Evolutionary conservation across 2,888 invertebrate genomes (phyloP).

Genomic region (Dynastes tityus): DNA sequence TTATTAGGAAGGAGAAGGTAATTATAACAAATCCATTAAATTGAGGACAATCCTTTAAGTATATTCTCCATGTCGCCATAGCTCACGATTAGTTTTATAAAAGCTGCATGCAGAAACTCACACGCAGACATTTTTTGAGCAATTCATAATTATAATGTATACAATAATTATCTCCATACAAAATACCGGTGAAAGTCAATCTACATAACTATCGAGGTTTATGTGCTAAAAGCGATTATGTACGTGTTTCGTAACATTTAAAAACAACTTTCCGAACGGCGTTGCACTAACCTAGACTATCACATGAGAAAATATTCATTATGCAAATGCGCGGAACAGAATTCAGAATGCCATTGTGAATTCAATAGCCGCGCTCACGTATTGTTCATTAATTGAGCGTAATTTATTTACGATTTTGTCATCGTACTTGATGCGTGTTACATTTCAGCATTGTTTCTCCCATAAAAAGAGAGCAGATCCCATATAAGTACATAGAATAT

Average conservation of each 20-base stretch:
- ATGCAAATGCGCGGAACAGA: conserved; percentile 37
- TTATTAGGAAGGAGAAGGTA: no score
- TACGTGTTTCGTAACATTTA: conserved; percentile 37
- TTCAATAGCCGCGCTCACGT: conserved; percentile 27
- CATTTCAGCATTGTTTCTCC: conserved; percentile 36
- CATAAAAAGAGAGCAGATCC: conserved; percentile 12
- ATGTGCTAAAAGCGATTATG: conserved; percentile 44
- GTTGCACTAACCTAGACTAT: conserved; percentile 44
- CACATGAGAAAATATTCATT: conserved; percentile 45
- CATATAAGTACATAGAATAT: not conserved
- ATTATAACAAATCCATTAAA: no score
- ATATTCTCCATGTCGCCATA: no score
- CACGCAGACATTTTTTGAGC: not conserved
- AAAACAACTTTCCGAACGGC: conserved; percentile 37
- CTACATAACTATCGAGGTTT: conserved; percentile 44
- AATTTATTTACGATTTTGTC: conserved; percentile 43
- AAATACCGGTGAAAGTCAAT: conserved; percentile 43
- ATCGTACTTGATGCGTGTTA: conserved; percentile 20
- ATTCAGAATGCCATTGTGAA: conserved; percentile 42
- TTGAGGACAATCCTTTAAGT: no score
- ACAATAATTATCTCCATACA: conserved; percentile 14
- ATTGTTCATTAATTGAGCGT: conserved; percentile 37
- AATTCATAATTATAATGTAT: conserved; percentile 15
- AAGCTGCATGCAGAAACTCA: not conserved
- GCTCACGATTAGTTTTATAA: not conserved